These are phyloP conservation scores for Nerophis ophidion DNA, from an alignment of 2,113 vertebrate species.

Conservation along the genomic window DNA sequence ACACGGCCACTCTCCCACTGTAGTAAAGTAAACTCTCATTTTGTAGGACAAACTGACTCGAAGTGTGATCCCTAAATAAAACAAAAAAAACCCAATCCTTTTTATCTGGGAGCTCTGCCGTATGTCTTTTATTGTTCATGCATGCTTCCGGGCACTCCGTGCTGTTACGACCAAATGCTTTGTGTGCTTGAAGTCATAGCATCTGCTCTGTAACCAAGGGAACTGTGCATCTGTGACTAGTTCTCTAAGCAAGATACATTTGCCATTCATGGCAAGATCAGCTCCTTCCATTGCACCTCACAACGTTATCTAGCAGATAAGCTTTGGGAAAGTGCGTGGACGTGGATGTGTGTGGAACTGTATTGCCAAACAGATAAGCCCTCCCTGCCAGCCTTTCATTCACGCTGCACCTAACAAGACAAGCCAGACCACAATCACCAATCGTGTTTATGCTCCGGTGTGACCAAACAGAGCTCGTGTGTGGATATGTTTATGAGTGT, in stretches of 20 bases:
- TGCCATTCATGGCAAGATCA: conserved; percentile 41
- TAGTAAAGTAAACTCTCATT: neutral
- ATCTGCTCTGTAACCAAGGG: conserved; percentile 31
- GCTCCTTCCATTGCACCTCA: conserved; percentile 21
- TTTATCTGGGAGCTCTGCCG: conserved; percentile 1
- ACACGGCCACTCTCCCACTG: no score
- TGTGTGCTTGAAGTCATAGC: conserved; percentile 21
- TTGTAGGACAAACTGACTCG: conserved; percentile 5
- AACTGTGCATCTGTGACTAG: conserved; percentile 5
- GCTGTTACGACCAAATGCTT: conserved; percentile 10
- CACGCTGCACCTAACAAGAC: conserved; percentile 45
- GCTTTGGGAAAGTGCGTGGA: conserved; percentile 20
- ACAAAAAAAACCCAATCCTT: neutral
- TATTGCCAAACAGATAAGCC: conserved; percentile 52
- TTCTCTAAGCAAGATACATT: conserved; percentile 20
- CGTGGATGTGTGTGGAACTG: conserved; percentile 2
- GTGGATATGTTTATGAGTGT: conserved; percentile 13
- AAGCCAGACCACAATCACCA: conserved; percentile 33
- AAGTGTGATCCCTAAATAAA: neutral
- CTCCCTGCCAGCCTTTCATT: conserved; percentile 44
- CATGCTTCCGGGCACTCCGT: conserved; percentile 2
- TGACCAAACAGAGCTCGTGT: conserved; percentile 20
- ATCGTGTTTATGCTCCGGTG: conserved; percentile 36
- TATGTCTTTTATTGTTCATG: conserved; percentile 4
- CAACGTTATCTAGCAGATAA: conserved; percentile 53